Evolutionary conservation across 1,140 invertebrate genomes (phyloP).

Genomic region (Orussus abietinus): DNA sequence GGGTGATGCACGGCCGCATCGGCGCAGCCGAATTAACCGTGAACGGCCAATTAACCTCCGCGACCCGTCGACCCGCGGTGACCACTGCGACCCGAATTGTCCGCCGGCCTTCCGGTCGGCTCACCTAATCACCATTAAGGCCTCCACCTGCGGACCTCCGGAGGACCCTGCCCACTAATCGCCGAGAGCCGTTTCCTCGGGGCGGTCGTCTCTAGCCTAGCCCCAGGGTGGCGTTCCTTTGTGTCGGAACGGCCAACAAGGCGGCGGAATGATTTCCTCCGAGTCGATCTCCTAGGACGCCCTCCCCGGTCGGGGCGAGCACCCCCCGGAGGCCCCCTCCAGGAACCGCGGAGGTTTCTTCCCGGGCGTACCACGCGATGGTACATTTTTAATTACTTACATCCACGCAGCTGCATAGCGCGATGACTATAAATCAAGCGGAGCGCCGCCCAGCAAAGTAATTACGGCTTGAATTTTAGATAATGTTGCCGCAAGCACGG

Average conservation of each 20-base stretch:
- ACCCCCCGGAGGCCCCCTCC: too few species aligned
- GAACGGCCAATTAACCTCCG: constrained; percentile 51
- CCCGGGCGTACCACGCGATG: constrained; percentile 51
- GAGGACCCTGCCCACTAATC: too few species aligned
- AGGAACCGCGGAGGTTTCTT: constrained; percentile 3
- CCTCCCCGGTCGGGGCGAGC: too few species aligned
- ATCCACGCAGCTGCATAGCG: constrained; percentile 56
- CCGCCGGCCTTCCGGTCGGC: constrained; percentile 13
- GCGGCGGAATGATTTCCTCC: too few species aligned
- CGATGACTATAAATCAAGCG: constrained; percentile 56
- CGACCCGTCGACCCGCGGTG: constrained; percentile 35
- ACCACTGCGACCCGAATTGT: constrained; percentile 27
- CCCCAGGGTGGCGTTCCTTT: too few species aligned
- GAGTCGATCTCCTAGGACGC: too few species aligned
- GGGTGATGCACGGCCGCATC: constrained; percentile 27
- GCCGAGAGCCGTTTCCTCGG: too few species aligned
- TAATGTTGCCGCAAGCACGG: constrained; percentile 56
- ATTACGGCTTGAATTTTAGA: constrained; percentile 58
- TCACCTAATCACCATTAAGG: constrained; percentile 25
- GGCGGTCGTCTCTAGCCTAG: too few species aligned
- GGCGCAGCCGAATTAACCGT: constrained; percentile 46
- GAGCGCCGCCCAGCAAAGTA: constrained; percentile 53
- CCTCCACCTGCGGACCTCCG: too few species aligned
- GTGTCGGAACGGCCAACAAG: too few species aligned
- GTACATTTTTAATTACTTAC: constrained; percentile 58